phyloP scores from a whole-genome alignment of 2,888 invertebrate species.

The Ennomos erosarius region DNA sequence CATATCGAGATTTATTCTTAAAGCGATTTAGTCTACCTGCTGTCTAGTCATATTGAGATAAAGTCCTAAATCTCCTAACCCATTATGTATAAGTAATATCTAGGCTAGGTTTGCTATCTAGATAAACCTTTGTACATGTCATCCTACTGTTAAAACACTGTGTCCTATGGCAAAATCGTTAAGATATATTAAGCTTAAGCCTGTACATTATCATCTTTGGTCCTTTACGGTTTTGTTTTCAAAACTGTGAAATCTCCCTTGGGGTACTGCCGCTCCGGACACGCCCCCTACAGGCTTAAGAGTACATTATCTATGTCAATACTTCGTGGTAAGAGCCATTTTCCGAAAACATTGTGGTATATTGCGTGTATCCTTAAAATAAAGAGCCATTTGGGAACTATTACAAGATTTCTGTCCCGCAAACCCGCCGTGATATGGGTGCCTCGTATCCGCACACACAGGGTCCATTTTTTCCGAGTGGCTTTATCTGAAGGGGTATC shows the following conservation, averaged over 20 bases:
- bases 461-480: slow-evolving; percentile 45
- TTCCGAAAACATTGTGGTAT: slow-evolving; percentile 77
- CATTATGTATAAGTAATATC: too few relatives aligned
- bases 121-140: background rate
- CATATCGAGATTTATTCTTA: too few relatives aligned
- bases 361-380: slow-evolving; percentile 76
- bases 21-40: too few relatives aligned
- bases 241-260: slow-evolving; percentile 56
- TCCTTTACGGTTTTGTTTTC: slow-evolving; percentile 74
- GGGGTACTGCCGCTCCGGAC: slow-evolving; percentile 51
- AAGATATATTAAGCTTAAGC: slow-evolving; percentile 63
- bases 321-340: slow-evolving; percentile 71
- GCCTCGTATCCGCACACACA: slow-evolving; percentile 48
- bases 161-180: slow-evolving; percentile 45
- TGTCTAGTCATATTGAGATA: too few relatives aligned
- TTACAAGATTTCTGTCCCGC: slow-evolving; percentile 72
- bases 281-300: slow-evolving; percentile 53
- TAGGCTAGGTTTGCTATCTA: too few relatives aligned
- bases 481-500: slow-evolving; percentile 44
- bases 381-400: slow-evolving; percentile 73
- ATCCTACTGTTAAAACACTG: slow-evolving; percentile 9
- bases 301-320: slow-evolving; percentile 81
- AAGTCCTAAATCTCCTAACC: too few relatives aligned
- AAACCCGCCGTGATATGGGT: slow-evolving; percentile 58
- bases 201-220: slow-evolving; percentile 71